These are phyloP conservation scores for Jacana jacana DNA, from an alignment of 2,113 vertebrate genomes.

Conservation along the genomic window DNA sequence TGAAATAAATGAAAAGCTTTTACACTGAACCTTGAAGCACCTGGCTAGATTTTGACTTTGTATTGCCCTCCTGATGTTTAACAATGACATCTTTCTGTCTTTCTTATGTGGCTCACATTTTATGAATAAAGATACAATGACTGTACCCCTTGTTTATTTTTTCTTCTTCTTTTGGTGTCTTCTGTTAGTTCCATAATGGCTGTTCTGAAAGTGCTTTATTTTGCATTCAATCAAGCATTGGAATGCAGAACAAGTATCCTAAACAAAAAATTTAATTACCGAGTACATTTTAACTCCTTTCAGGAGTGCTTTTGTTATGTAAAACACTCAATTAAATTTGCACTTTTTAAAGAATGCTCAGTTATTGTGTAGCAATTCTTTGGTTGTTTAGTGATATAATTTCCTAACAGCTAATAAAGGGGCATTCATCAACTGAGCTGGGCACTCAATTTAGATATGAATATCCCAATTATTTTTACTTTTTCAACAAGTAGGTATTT, in stretches of 20 bases:
- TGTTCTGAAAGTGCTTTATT: neutral
- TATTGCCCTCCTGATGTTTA: conserved; percentile 68
- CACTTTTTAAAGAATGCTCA: conserved; percentile 21
- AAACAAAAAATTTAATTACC: conserved; percentile 52
- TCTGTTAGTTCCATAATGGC: neutral
- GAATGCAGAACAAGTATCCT: conserved; percentile 19
- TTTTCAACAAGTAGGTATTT: conserved; percentile 39
- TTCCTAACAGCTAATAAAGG: conserved; percentile 30
- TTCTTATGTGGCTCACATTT: neutral
- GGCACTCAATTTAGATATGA: neutral
- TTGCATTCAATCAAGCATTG: conserved; percentile 24
- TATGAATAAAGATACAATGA: neutral
- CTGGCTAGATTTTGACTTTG: conserved; percentile 34
- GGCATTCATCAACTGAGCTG: neutral
- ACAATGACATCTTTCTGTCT: conserved; percentile 62
- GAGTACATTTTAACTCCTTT: conserved; percentile 14
- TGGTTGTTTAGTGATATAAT: conserved; percentile 13
- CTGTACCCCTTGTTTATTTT: neutral
- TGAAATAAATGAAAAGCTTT: conserved; percentile 54
- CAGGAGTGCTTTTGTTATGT: conserved; percentile 47
- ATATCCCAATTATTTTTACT: neutral
- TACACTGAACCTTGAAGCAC: conserved; percentile 24
- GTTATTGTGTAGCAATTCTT: conserved; percentile 11
- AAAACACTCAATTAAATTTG: conserved; percentile 49
- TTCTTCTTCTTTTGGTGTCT: neutral